phyloP scores from a whole-genome alignment of 1,140 invertebrate species.

The Phymorhynchus buccinoides region DNA sequence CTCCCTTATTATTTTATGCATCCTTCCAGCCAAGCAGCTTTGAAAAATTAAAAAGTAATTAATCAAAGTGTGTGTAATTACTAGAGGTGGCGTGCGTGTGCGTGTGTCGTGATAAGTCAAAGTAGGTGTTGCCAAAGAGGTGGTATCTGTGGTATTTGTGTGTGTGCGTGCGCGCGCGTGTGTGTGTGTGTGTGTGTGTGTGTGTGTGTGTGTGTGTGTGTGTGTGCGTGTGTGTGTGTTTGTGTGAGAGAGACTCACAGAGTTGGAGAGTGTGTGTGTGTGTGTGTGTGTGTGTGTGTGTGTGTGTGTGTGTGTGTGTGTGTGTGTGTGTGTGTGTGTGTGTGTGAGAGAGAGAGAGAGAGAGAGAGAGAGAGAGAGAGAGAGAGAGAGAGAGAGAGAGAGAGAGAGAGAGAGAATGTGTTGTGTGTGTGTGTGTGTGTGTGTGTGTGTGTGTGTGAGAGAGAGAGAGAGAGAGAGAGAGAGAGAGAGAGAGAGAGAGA shows the following conservation, averaged over 20 bases:
- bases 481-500: background rate
- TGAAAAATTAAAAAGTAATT: too few species aligned
- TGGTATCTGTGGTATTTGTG: too few species aligned
- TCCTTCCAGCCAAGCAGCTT: too few species aligned
- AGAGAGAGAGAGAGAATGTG: background rate
- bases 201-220: too few species aligned
- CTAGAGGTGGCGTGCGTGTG: too few species aligned
- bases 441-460: conserved; percentile 8
- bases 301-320: background rate
- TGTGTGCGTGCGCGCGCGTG: background rate
- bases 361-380: background rate
- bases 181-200: background rate
- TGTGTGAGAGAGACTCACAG: too few species aligned
- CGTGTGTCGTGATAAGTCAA: too few species aligned
- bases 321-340: background rate
- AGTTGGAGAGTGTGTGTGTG: background rate
- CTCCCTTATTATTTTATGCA: too few species aligned
- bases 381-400: background rate
- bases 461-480: background rate
- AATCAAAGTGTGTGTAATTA: too few species aligned
- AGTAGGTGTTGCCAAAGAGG: too few species aligned
- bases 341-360: background rate
- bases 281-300: background rate
- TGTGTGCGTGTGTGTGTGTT: too few species aligned
- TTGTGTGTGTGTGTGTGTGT: background rate